Conservation (phyloP, 2,113 vertebrate species). For the Ovis canadensis region DNA sequence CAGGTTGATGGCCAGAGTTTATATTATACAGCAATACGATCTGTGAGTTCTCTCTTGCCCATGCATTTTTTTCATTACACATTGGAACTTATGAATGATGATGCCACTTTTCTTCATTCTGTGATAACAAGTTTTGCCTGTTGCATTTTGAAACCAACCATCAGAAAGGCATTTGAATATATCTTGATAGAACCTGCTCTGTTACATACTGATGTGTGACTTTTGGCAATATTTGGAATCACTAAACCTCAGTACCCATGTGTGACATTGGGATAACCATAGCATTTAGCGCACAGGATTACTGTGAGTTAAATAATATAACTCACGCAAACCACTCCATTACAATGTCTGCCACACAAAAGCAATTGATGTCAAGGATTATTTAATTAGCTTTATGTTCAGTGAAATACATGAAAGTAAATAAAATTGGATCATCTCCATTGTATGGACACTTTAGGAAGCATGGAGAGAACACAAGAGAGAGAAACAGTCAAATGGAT, state of each 20-base stretch:
- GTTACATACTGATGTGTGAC: not conserved
- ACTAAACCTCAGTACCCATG: not conserved
- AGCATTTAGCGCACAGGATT: not conserved
- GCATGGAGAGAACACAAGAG: not conserved
- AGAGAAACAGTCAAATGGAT: not conserved
- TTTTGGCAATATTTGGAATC: not conserved
- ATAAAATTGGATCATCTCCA: not conserved
- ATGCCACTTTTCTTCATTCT: not conserved
- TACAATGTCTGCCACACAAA: not conserved
- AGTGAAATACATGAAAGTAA: not conserved
- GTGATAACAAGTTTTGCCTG: not conserved
- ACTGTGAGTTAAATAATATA: not conserved
- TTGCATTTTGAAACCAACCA: not conserved
- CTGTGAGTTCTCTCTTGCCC: not conserved
- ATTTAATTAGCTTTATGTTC: constrained; percentile 37
- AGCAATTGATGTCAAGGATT: constrained; percentile 1
- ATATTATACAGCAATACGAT: not conserved
- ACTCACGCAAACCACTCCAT: not conserved
- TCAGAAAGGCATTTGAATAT: not conserved
- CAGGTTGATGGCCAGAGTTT: not conserved
- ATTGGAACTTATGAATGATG: not conserved
- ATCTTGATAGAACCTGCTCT: not conserved
- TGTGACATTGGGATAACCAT: not conserved
- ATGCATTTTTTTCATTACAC: not conserved
- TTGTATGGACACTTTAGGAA: not conserved